A percentile compares a stretch with the other conserved stretches of the same genome.
Conservation (phyloP, 1,140 invertebrate species). For the Cecropterus lyciades region DNA sequence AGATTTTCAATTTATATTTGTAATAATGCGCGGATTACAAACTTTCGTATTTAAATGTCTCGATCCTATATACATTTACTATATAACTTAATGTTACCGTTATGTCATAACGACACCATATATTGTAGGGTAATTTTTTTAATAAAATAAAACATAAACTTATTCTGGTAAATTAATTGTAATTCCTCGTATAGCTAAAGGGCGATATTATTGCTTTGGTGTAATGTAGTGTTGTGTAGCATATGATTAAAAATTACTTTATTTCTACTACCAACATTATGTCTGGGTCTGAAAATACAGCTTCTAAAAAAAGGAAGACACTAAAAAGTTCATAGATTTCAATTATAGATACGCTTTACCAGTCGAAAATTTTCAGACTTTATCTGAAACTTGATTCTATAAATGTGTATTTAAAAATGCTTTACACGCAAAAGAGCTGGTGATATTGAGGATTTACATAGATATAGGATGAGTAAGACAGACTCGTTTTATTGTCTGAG, state of each 20-base stretch:
- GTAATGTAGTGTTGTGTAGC: constrained; percentile 7
- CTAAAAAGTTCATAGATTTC: too few relatives aligned
- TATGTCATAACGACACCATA: background rate
- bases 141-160: constrained; percentile 5
- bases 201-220: background rate
- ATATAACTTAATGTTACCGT: background rate
- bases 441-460: too few relatives aligned
- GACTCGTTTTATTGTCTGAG: too few relatives aligned
- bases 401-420: too few relatives aligned
- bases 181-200: background rate
- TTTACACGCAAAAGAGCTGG: too few relatives aligned
- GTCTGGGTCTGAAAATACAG: background rate
- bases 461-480: too few relatives aligned
- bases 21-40: background rate
- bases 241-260: background rate
- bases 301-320: too few relatives aligned
- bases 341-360: too few relatives aligned
- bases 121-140: background rate
- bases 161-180: background rate
- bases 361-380: too few relatives aligned
- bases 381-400: too few relatives aligned
- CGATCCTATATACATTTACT: background rate
- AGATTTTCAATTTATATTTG: background rate
- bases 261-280: constrained; percentile 10
- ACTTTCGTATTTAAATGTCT: background rate